Evolutionary conservation across 1,140 invertebrate species (phyloP).

Genomic region (Drosophila orosa): DNA sequence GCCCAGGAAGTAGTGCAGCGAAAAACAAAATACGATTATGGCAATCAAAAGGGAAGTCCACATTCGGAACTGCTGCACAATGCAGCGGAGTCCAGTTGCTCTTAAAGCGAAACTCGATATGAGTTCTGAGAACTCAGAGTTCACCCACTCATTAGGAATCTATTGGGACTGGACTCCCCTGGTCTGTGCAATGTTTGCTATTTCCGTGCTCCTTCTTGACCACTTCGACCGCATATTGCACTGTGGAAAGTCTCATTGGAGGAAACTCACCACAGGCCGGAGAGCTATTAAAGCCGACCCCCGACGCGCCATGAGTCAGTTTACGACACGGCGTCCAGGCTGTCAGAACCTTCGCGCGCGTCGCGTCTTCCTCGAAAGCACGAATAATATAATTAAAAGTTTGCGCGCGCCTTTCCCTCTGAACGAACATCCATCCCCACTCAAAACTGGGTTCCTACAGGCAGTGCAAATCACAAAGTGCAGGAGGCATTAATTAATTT

Average conservation of each 20-base stretch:
- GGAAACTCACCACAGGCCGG: slow-evolving; percentile 63
- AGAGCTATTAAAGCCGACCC: slow-evolving; percentile 64
- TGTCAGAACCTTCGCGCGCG: slow-evolving; percentile 30
- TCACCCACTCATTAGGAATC: slow-evolving; percentile 59
- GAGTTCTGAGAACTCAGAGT: slow-evolving; percentile 63
- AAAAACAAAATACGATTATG: slow-evolving; percentile 35
- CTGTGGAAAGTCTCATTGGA: slow-evolving; percentile 16
- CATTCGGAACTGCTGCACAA: slow-evolving; percentile 6
- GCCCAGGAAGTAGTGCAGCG: slow-evolving; percentile 5
- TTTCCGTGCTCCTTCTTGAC: slow-evolving; percentile 34
- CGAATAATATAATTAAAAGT: slow-evolving; percentile 14
- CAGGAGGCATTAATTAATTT: slow-evolving; percentile 23
- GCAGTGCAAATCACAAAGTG: slow-evolving; percentile 33
- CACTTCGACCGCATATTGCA: slow-evolving; percentile 3
- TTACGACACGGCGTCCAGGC: slow-evolving; percentile 54
- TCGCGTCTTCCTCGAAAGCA: background rate
- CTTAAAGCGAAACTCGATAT: slow-evolving; percentile 50
- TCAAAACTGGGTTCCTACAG: slow-evolving; percentile 20
- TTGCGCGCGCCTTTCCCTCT: slow-evolving; percentile 14
- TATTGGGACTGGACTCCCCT: slow-evolving; percentile 33
- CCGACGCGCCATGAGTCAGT: slow-evolving; percentile 53
- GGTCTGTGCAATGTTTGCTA: slow-evolving; percentile 31
- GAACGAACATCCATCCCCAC: slow-evolving; percentile 16
- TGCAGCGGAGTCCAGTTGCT: slow-evolving; percentile 5
- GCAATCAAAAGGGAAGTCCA: slow-evolving; percentile 29